Evolutionary conservation across 2,797 vertebrate genomes (phyloP).

Genomic region (Eptatretus atami): DNA sequence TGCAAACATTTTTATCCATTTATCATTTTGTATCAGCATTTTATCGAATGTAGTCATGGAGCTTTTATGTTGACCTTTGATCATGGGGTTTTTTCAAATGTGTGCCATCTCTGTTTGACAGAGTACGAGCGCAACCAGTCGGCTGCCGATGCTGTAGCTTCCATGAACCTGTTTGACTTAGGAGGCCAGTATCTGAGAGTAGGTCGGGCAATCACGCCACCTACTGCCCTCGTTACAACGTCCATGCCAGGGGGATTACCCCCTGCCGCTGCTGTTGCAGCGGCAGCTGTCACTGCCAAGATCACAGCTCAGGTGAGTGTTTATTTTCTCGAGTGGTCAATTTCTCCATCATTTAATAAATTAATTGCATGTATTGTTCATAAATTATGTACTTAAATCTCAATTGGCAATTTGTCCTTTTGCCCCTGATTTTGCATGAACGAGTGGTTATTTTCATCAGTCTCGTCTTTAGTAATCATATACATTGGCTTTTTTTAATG

Average conservation of each 20-base stretch:
- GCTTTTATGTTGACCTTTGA: too few species aligned
- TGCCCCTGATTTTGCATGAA: too few species aligned
- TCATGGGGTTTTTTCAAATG: too few species aligned
- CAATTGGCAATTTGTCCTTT: too few species aligned
- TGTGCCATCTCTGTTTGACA: neutral
- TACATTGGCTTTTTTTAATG: too few species aligned
- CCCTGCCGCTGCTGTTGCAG: neutral
- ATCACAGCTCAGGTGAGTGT: neutral
- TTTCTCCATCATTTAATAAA: too few species aligned
- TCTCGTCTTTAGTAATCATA: too few species aligned
- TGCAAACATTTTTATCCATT: neutral
- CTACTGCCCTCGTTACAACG: neutral
- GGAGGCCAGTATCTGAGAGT: conserved; percentile 1
- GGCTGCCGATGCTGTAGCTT: neutral
- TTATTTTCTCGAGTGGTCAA: neutral
- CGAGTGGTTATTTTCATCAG: too few species aligned
- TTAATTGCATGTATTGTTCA: too few species aligned
- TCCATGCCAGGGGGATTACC: neutral
- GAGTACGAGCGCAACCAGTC: neutral
- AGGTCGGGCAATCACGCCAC: neutral
- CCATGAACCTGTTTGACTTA: conserved; percentile 2
- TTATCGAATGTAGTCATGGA: too few species aligned
- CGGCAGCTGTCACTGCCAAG: neutral
- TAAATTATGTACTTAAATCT: too few species aligned
- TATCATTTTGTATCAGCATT: neutral